Percentiles rank a stretch among this genome's conserved stretches.
phyloP scores from a whole-genome alignment of 2,113 vertebrate genomes.

The Sardina pilchardus region DNA sequence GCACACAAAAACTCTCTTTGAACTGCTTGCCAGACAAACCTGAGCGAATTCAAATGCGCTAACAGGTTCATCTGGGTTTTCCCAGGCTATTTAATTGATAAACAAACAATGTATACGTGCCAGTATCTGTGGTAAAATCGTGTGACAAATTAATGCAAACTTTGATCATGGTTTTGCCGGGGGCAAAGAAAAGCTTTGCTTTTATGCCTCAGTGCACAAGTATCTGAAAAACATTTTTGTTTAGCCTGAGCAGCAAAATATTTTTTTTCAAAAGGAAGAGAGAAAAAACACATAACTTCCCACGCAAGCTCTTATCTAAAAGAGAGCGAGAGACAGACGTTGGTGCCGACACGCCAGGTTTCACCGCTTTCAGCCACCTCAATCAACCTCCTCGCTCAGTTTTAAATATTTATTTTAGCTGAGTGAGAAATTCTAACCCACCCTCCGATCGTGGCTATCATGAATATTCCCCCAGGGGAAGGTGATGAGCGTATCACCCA shows the following conservation, averaged over 20 bases:
- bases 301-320: slow-evolving; percentile 25
- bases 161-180: background rate
- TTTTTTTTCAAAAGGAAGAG: background rate
- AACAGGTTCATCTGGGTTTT: no score
- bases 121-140: background rate
- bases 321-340: background rate
- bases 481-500: slow-evolving; percentile 18
- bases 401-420: background rate
- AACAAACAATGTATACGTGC: background rate
- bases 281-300: background rate
- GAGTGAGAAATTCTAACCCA: slow-evolving; percentile 8
- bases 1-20: no score
- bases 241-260: background rate
- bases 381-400: slow-evolving; percentile 9
- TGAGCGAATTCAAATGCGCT: no score
- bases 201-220: background rate
- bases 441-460: background rate
- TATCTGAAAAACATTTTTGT: background rate
- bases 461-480: slow-evolving; percentile 40
- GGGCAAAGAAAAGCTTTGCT: background rate
- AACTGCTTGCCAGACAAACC: no score
- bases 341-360: slow-evolving; percentile 1
- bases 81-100: background rate
- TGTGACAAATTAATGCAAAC: slow-evolving; percentile 3
- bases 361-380: slow-evolving; percentile 3